Percentiles rank a stretch among this genome's conserved stretches.
Evolutionary conservation across 2,797 vertebrate species (phyloP).

Genomic region (Acrocephalus scirpaceus): DNA sequence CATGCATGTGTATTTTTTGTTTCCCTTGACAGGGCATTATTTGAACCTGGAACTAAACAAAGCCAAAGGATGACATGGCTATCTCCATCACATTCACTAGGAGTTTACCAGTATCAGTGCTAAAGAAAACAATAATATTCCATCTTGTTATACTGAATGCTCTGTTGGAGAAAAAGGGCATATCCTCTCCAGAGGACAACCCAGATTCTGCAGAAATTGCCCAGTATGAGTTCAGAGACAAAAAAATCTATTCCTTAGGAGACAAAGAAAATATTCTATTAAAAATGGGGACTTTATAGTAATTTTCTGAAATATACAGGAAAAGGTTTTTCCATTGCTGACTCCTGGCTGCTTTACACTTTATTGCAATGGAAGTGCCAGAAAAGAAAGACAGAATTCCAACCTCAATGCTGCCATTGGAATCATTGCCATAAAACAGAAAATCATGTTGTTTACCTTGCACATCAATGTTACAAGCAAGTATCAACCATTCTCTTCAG

Average conservation of each 20-base stretch:
- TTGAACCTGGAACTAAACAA: not conserved
- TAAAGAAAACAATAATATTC: not conserved
- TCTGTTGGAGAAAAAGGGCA: not conserved
- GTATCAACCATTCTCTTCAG: not conserved
- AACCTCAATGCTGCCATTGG: not conserved
- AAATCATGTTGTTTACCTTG: not conserved
- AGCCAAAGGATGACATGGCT: not conserved
- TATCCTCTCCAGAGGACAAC: not conserved
- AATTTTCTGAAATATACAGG: not conserved
- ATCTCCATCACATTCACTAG: not conserved
- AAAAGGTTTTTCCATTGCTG: not conserved
- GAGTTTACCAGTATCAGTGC: not conserved
- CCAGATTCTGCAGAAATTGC: not conserved
- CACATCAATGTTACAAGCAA: not conserved
- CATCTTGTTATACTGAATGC: not conserved
- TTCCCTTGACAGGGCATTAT: not conserved
- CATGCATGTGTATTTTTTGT: not conserved
- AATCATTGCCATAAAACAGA: not conserved
- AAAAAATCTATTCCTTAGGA: not conserved
- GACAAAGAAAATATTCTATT: not conserved
- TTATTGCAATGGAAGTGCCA: not conserved
- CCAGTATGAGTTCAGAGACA: not conserved
- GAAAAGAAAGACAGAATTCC: not conserved
- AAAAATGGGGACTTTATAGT: not conserved
- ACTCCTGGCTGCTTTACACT: not conserved